Evolutionary conservation across 2,113 vertebrate species (phyloP).

Genomic region (Rhipidura dahli): DNA sequence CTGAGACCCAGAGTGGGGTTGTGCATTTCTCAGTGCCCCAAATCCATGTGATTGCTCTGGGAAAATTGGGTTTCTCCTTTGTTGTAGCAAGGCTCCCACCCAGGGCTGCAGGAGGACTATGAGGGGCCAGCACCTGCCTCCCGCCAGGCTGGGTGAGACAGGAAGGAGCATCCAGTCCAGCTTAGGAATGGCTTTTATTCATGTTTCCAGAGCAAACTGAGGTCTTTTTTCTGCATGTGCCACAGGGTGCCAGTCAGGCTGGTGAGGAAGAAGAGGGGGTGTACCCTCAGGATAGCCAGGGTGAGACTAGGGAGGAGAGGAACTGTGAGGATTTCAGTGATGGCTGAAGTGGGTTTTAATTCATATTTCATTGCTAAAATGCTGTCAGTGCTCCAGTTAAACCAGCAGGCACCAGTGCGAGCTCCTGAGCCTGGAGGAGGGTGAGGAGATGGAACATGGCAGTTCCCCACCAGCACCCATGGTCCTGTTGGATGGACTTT

Average conservation of each 20-base stretch:
- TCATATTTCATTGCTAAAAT: not conserved
- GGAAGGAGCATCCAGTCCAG: not conserved
- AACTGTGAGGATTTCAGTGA: not conserved
- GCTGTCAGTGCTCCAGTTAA: not conserved
- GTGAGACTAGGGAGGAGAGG: not conserved
- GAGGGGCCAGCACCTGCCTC: not conserved
- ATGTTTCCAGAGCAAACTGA: not conserved
- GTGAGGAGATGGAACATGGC: not conserved
- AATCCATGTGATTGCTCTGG: not conserved
- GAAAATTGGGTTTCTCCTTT: not conserved
- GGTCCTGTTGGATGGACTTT: not conserved
- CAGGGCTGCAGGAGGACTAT: not conserved
- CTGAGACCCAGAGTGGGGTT: accelerated
- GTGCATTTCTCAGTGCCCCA: not conserved
- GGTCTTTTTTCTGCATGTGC: not conserved
- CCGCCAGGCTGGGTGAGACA: not conserved
- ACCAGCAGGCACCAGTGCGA: not conserved
- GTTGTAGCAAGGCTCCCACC: not conserved
- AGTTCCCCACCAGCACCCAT: not conserved
- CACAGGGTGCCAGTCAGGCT: not conserved
- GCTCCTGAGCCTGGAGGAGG: not conserved
- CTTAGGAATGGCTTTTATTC: constrained; percentile 36
- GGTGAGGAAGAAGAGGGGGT: accelerated
- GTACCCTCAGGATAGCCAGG: not conserved
- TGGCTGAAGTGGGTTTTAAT: not conserved